Conservation (phyloP, 2,113 vertebrate genomes). For the Psilopogon haemacephalus region DNA sequence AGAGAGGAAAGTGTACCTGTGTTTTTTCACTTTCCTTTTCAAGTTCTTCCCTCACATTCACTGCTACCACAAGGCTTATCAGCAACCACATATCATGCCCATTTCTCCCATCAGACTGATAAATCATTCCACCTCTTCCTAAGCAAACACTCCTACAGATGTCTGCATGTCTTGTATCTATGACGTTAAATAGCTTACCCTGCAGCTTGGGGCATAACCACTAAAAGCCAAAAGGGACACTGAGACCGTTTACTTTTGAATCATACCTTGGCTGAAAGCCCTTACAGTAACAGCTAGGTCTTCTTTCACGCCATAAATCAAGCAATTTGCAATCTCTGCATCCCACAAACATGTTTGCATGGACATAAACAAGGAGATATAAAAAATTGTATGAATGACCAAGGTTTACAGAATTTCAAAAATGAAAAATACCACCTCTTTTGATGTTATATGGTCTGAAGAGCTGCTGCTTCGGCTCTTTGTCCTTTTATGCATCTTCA, state of each 20-base stretch:
- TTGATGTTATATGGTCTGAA: background rate
- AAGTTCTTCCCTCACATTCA: background rate
- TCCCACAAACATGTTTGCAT: background rate
- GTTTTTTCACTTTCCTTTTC: background rate
- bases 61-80: background rate
- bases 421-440: background rate
- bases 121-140: background rate
- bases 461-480: background rate
- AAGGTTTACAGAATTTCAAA: background rate
- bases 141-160: background rate
- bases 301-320: background rate
- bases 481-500: background rate
- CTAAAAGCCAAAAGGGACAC: background rate
- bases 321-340: background rate
- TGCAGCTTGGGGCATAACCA: background rate
- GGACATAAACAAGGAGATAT: background rate
- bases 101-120: background rate
- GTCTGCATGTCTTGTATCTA: background rate
- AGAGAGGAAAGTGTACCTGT: background rate
- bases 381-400: background rate
- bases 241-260: background rate
- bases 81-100: background rate
- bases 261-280: background rate
- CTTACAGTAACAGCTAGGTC: background rate
- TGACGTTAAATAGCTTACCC: background rate